Base-by-base conservation (phyloP, 2,888 invertebrate species). In the Tachystola acroxantha region DNA sequence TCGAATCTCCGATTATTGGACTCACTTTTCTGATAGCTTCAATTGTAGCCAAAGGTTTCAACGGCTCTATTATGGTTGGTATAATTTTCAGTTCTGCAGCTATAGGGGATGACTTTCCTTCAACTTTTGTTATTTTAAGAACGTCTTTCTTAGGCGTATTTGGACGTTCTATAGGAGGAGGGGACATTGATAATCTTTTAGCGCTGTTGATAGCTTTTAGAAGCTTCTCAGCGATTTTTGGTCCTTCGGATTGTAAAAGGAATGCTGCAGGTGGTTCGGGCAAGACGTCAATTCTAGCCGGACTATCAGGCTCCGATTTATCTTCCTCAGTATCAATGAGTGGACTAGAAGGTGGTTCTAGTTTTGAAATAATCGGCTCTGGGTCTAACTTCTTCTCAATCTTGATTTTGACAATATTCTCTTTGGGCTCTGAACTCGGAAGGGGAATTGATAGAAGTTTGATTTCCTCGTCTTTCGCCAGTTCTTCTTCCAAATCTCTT, bases 211-310 rank as follows among this genome's bases (percentile, higher is more conserved):
- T 88, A 4, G 90, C 90, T 58, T 90, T 89, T 0, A 91, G 72
- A 2, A 91, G 82, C 56, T 90, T 90, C 48, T 91, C 91, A 0
- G 90, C 90, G 50, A 91, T 91, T 43, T 91, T 90, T 0, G 89
- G 88, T 1, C 86, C 87, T 48, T 87, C 86, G 2, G 87, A 79
- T 45, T 87, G 86, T 7, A 87, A 53, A 1, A 84, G 62, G 59
- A 87, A 87, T 0, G 66, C 82, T 1, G 84, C 80, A 0, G 87
- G 87, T 1, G 87, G 86, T 43, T 87, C 87, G 0, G 87, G 86
- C n/a, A 87, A 45, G 0, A 82, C 84, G 45, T 87, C 88, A 6
- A 82, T 72, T n/a, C 86, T 57, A 10, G 81, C 79, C 1, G 82
- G 82, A 50, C 85, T 86, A 38, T 88, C 88, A 0, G 86, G 86